phyloP scores from a whole-genome alignment of 2,888 invertebrate species.

The Drosophila mimetica region DNA sequence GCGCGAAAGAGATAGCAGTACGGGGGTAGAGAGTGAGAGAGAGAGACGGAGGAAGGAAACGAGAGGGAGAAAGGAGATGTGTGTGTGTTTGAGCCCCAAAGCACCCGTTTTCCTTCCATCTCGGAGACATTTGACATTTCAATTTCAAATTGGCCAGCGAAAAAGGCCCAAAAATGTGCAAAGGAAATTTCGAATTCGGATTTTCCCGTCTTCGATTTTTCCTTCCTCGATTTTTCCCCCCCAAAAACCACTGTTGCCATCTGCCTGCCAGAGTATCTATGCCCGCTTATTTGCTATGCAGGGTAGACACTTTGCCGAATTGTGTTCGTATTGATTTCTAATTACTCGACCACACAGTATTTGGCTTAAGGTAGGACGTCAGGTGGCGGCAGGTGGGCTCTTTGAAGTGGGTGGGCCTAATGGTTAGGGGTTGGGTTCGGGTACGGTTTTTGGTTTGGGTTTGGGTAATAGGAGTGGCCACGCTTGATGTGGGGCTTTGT shows the following conservation, averaged over 20 bases:
- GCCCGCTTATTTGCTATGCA: constrained; percentile 17
- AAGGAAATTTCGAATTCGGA: constrained; percentile 8
- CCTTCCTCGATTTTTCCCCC: no score
- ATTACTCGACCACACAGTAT: constrained; percentile 60
- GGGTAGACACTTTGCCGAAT: constrained; percentile 48
- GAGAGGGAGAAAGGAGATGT: background rate
- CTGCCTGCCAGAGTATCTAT: background rate
- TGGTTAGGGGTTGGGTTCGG: constrained; percentile 5
- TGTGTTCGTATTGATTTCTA: constrained; percentile 71
- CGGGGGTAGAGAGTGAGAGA: background rate
- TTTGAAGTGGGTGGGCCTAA: background rate
- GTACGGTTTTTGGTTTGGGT: no score
- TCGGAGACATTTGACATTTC: constrained; percentile 67
- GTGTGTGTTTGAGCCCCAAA: constrained; percentile 45
- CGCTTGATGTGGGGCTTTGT: constrained; percentile 34
- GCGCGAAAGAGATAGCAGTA: constrained; percentile 19
- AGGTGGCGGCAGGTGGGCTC: constrained; percentile 24
- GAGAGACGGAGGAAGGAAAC: background rate
- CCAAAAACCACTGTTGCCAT: constrained; percentile 1
- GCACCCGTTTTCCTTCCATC: constrained; percentile 40
- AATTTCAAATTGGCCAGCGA: constrained; percentile 60
- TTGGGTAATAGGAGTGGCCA: constrained; percentile 22
- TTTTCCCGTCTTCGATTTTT: constrained; percentile 17
- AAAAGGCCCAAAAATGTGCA: constrained; percentile 9
- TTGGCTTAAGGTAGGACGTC: constrained; percentile 64